Evolutionary conservation across 2,888 invertebrate genomes (phyloP).

Genomic region (Epistrophe grossulariae): DNA sequence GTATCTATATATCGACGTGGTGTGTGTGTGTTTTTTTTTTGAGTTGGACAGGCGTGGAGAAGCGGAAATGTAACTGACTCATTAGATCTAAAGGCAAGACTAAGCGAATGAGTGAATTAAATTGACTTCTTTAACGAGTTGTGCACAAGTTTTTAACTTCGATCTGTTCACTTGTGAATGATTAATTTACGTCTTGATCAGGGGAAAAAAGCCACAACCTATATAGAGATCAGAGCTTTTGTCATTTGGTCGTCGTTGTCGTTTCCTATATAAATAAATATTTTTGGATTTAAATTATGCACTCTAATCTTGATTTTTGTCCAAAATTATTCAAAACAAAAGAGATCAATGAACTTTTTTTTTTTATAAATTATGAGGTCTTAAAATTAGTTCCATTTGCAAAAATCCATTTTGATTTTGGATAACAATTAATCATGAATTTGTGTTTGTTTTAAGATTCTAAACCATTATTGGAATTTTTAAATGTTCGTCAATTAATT

Average conservation of each 20-base stretch:
- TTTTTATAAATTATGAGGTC: background rate
- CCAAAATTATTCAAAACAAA: background rate
- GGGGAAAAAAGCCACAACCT: background rate
- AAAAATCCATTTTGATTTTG: constrained; percentile 53
- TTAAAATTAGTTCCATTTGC: constrained; percentile 14
- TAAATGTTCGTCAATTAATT: constrained; percentile 14
- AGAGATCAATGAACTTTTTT: constrained; percentile 59
- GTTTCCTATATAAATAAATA: background rate
- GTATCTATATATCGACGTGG: background rate
- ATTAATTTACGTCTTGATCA: constrained; percentile 53
- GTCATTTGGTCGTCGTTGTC: background rate
- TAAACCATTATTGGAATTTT: constrained; percentile 14
- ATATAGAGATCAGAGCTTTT: background rate
- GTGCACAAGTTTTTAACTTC: constrained; percentile 38
- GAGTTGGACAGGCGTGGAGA: constrained; percentile 4
- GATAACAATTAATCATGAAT: constrained; percentile 57
- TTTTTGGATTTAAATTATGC: constrained; percentile 19
- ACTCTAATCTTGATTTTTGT: background rate
- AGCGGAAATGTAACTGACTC: constrained; percentile 49
- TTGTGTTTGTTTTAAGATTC: constrained; percentile 50
- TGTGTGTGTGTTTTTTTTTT: background rate
- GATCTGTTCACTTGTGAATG: constrained; percentile 58
- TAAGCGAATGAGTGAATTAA: constrained; percentile 36
- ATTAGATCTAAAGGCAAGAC: constrained; percentile 40
- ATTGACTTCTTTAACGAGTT: constrained; percentile 54